These are phyloP conservation scores for Pherbina coryleti DNA, from an alignment of 2,888 invertebrate species.

Conservation along the genomic window DNA sequence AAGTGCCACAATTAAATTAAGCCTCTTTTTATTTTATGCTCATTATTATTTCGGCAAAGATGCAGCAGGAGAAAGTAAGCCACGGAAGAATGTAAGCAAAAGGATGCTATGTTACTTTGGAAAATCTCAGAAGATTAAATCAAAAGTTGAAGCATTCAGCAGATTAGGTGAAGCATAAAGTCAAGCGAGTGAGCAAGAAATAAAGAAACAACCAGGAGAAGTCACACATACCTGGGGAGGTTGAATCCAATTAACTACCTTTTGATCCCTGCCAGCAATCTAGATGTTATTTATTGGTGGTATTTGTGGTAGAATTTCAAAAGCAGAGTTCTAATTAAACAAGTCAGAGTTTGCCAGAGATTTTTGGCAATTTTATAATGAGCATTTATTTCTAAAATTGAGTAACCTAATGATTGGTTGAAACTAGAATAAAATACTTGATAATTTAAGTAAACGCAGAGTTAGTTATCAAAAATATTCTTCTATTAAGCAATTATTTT, in stretches of 20 bases:
- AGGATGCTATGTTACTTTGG: not conserved
- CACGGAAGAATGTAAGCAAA: not conserved
- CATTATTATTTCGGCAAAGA: conserved; percentile 38
- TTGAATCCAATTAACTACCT: conserved; percentile 1
- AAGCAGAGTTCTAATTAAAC: too few species aligned
- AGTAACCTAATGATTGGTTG: too few species aligned
- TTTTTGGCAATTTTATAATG: too few species aligned
- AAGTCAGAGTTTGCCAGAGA: too few species aligned
- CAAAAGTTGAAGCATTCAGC: not conserved
- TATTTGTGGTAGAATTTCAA: too few species aligned
- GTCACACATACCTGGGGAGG: not conserved
- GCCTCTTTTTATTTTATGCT: conserved; percentile 29
- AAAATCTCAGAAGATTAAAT: not conserved
- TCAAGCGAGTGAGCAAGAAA: not conserved
- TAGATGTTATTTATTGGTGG: not conserved
- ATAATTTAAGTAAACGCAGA: too few species aligned
- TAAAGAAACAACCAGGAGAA: not conserved
- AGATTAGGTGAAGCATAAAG: not conserved
- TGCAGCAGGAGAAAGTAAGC: not conserved
- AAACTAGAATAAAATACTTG: too few species aligned
- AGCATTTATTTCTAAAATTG: too few species aligned
- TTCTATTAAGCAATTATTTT: too few species aligned
- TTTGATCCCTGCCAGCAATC: not conserved
- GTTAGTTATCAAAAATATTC: too few species aligned
- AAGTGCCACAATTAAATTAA: conserved; percentile 45